These are phyloP conservation scores for Trissonchulus latispiculum DNA, from an alignment of 2,888 invertebrate species.

Conservation along the genomic window DNA sequence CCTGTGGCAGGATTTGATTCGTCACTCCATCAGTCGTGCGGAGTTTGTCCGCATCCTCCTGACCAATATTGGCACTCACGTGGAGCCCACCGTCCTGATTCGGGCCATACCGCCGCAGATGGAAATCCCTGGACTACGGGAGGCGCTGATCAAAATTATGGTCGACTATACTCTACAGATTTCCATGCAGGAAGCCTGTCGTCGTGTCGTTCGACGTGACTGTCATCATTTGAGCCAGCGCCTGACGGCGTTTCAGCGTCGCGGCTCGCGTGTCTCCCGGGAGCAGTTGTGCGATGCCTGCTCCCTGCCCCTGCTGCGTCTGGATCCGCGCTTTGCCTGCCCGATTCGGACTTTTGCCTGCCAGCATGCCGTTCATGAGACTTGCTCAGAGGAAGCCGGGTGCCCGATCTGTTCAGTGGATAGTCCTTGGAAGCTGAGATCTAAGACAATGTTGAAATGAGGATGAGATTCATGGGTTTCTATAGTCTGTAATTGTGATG, in stretches of 20 bases:
- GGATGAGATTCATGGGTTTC: too few relatives aligned
- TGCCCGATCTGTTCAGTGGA: background rate
- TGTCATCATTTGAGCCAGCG: background rate
- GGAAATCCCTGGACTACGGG: slow-evolving; percentile 75
- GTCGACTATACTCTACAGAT: slow-evolving; percentile 85
- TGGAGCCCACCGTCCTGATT: slow-evolving; percentile 77
- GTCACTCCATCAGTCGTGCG: slow-evolving; percentile 42
- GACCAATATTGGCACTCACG: slow-evolving; percentile 67
- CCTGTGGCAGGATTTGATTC: slow-evolving; percentile 78
- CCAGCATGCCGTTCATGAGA: slow-evolving; percentile 7
- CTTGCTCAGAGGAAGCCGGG: background rate
- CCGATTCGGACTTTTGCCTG: slow-evolving; percentile 1
- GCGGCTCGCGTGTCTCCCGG: background rate
- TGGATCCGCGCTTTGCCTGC: background rate
- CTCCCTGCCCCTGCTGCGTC: background rate
- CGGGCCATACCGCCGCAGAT: slow-evolving; percentile 62
- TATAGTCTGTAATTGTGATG: too few relatives aligned
- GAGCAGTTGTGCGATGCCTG: background rate
- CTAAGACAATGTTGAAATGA: too few relatives aligned
- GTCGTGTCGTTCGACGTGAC: slow-evolving; percentile 11
- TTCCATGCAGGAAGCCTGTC: slow-evolving; percentile 29
- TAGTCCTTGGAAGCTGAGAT: background rate
- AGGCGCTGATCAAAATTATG: slow-evolving; percentile 84
- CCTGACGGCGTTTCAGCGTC: background rate
- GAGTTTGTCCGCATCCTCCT: slow-evolving; percentile 61